Conservation (phyloP, 2,113 vertebrate species). For the Pseudorectes ferrugineus region DNA sequence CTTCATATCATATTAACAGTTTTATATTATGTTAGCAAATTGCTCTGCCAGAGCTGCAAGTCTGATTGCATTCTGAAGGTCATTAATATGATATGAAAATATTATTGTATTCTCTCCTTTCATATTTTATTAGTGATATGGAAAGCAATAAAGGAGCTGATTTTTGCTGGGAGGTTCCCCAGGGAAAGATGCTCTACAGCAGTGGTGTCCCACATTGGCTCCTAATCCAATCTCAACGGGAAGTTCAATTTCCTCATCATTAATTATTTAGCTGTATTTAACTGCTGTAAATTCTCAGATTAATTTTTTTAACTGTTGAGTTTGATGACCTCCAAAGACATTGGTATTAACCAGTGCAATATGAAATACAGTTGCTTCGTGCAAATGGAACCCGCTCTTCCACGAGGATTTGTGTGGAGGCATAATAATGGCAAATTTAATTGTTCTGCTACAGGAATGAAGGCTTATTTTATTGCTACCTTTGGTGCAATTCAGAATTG, state of each 20-base stretch:
- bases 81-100: constrained; percentile 66
- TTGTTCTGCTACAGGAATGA: background rate
- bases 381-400: background rate
- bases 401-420: background rate
- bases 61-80: constrained; percentile 64
- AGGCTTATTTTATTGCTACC: background rate
- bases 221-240: constrained; percentile 57
- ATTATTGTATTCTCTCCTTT: constrained; percentile 63
- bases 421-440: background rate
- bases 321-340: constrained; percentile 57
- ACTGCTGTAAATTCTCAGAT: constrained; percentile 56
- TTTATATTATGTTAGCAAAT: constrained; percentile 64
- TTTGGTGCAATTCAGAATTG: background rate
- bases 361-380: background rate
- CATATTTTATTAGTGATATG: constrained; percentile 68
- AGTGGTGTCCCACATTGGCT: constrained; percentile 35
- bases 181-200: constrained; percentile 45
- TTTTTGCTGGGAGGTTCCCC: constrained; percentile 56
- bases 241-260: constrained; percentile 65
- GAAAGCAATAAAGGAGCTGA: constrained; percentile 62
- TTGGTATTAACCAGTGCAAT: background rate
- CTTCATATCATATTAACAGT: constrained; percentile 49
- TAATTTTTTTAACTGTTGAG: constrained; percentile 54
- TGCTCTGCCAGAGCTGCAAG: constrained; percentile 41
- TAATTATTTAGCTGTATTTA: constrained; percentile 69